A percentile compares a stretch with the other conserved stretches of the same genome.
Conservation (phyloP, 2,888 invertebrate species). For the Cephonodes hylas region DNA sequence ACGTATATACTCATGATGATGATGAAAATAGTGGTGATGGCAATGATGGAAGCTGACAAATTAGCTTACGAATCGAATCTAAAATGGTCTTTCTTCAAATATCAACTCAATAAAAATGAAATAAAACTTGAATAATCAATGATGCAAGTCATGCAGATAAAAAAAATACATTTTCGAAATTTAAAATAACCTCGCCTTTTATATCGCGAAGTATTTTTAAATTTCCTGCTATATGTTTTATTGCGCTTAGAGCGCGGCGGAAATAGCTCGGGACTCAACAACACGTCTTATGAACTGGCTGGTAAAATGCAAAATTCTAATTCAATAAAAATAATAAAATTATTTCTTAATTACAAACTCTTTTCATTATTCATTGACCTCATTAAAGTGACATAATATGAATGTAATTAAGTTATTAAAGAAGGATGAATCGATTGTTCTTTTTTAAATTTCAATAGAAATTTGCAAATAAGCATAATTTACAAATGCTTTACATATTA, state of each 20-base stretch:
- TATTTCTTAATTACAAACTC: not conserved
- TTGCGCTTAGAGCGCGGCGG: conserved; percentile 25
- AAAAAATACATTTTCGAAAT: not conserved
- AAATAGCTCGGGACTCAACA: conserved; percentile 17
- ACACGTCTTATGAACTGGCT: not conserved
- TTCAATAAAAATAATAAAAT: not conserved
- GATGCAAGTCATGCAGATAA: no score
- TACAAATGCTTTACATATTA: not conserved
- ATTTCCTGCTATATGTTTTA: conserved; percentile 43
- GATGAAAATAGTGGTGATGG: no score
- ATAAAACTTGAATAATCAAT: no score
- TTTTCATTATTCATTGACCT: not conserved
- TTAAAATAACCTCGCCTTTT: not conserved
- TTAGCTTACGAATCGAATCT: no score
- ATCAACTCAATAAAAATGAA: no score
- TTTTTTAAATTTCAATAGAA: not conserved
- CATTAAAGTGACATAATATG: no score
- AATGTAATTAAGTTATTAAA: not conserved
- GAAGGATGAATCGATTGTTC: not conserved
- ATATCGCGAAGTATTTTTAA: conserved; percentile 23
- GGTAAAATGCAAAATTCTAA: not conserved
- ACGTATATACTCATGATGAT: no score
- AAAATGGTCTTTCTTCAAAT: no score
- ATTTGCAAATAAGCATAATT: not conserved
- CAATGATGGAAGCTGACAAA: no score